Conservation (phyloP, 2,113 vertebrate genomes). For the Mastomys coucha region DNA sequence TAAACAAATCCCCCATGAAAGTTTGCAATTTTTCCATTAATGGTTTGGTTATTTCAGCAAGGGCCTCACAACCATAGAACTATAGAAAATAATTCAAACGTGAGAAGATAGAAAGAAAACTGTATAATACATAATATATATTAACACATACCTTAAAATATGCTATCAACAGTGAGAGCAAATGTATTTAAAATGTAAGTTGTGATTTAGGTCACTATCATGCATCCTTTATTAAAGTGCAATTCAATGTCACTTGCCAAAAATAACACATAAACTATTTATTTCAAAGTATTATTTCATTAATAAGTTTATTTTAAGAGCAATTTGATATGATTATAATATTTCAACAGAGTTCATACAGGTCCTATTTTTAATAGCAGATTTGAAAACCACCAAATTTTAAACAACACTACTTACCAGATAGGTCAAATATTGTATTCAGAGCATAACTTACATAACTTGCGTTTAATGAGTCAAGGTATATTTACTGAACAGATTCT, state of each 20-base stretch:
- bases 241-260: background rate
- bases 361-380: background rate
- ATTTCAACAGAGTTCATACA: background rate
- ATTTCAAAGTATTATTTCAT: background rate
- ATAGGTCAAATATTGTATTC: constrained; percentile 18
- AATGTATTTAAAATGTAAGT: background rate
- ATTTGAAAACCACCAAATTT: background rate
- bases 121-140: background rate
- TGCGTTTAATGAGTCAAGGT: background rate
- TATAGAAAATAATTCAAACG: background rate
- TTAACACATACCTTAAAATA: constrained; percentile 20
- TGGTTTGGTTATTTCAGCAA: constrained; percentile 23
- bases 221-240: background rate
- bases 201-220: background rate
- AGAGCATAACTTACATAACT: background rate
- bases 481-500: background rate
- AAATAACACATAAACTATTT: background rate
- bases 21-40: constrained; percentile 42
- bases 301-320: constrained; percentile 19
- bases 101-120: background rate
- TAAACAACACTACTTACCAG: background rate
- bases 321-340: background rate
- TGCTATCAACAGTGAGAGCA: background rate
- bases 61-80: constrained; percentile 45
- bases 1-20: constrained; percentile 66